These are phyloP conservation scores for Heteropelma amictum DNA, from an alignment of 2,888 invertebrate genomes.

Conservation along the genomic window DNA sequence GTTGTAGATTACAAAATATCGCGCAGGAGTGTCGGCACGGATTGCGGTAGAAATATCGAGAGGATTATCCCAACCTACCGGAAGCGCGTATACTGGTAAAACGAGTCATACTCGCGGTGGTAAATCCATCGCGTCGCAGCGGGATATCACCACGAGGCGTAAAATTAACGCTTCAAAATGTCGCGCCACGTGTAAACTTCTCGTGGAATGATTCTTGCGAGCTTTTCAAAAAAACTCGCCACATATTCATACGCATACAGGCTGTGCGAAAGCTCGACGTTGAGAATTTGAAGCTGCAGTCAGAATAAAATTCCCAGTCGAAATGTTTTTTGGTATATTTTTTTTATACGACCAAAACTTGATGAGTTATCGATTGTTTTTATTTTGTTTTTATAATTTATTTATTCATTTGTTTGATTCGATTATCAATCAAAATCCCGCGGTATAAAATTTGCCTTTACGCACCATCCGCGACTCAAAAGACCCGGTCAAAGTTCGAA, in stretches of 20 bases:
- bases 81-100: slow-evolving; percentile 59
- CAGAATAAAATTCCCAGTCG: too few species aligned
- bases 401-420: too few species aligned
- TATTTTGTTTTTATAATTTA: too few species aligned
- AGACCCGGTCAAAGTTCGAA: slow-evolving; percentile 52
- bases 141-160: slow-evolving; percentile 58
- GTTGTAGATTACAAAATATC: too few species aligned
- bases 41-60: slow-evolving; percentile 41
- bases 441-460: too few species aligned
- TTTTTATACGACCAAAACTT: too few species aligned
- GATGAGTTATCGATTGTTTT: too few species aligned
- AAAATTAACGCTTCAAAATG: slow-evolving; percentile 61
- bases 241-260: not conserved
- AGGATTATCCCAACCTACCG: slow-evolving; percentile 23
- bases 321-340: too few species aligned
- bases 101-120: slow-evolving; percentile 54
- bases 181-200: slow-evolving; percentile 57
- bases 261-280: not conserved
- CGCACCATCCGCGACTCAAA: slow-evolving; percentile 12
- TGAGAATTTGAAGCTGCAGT: too few species aligned
- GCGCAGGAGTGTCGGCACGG: slow-evolving; percentile 1
- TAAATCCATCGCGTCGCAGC: slow-evolving; percentile 60
- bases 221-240: slow-evolving; percentile 15
- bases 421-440: too few species aligned
- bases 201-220: slow-evolving; percentile 40